Conservation (phyloP, 1,140 invertebrate species). For the Telenomus remus region DNA sequence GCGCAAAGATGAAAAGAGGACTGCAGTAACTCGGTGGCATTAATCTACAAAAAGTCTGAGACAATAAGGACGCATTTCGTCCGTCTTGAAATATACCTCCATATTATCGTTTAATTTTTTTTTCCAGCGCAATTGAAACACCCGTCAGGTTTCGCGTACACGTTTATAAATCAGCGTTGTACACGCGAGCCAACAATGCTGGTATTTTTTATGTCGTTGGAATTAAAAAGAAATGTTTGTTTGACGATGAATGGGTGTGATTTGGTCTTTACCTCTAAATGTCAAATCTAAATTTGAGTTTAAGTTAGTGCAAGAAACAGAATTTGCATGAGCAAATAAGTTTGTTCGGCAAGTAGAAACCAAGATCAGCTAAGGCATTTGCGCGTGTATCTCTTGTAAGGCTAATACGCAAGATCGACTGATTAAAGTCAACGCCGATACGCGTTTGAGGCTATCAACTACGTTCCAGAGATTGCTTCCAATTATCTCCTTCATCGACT, state of each 20-base stretch:
- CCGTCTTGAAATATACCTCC: conserved; percentile 18
- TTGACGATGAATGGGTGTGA: conserved; percentile 2
- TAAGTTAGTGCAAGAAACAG: conserved; percentile 24
- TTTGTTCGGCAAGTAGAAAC: conserved; percentile 31
- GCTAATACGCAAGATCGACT: conserved; percentile 28
- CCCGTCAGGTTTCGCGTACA: conserved; percentile 11
- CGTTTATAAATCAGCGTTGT: too few species aligned
- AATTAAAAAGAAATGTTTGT: conserved; percentile 1
- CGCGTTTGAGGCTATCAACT: conserved; percentile 21
- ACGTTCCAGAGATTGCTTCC: conserved; percentile 40
- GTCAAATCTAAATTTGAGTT: conserved; percentile 14
- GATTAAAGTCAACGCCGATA: conserved; percentile 33
- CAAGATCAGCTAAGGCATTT: conserved; percentile 44
- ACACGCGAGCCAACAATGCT: neutral
- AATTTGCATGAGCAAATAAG: conserved; percentile 49
- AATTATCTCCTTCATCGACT: conserved; percentile 53
- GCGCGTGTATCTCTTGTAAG: conserved; percentile 30
- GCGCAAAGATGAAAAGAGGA: conserved; percentile 31
- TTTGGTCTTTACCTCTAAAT: conserved; percentile 3
- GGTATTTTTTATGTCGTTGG: too few species aligned
- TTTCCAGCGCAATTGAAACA: conserved; percentile 43
- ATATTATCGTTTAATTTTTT: conserved; percentile 36
- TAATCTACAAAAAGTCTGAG: conserved; percentile 44
- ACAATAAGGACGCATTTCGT: conserved; percentile 28
- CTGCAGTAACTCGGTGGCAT: conserved; percentile 15